Evolutionary conservation across 1,140 invertebrate species (phyloP).

Genomic region (Drosophila chauvacae): DNA sequence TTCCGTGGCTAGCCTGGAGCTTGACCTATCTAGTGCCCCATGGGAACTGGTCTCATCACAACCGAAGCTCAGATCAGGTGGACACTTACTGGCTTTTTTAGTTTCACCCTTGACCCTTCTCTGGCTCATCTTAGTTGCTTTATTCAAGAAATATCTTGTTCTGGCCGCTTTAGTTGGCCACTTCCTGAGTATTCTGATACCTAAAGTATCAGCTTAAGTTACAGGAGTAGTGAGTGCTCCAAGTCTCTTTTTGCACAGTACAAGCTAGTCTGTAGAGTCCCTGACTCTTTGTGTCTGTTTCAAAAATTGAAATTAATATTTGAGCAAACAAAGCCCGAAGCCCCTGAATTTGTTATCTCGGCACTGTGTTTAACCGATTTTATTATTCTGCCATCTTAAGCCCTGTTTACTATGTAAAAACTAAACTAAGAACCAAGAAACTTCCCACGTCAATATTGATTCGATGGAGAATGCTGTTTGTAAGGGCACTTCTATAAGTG

Average conservation of each 20-base stretch:
- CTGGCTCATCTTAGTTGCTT: background rate
- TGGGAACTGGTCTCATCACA: background rate
- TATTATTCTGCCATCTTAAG: background rate
- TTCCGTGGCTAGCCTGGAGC: slow-evolving; percentile 63
- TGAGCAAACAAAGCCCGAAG: background rate
- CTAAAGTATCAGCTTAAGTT: background rate
- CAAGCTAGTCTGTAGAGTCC: background rate
- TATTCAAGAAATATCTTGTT: background rate
- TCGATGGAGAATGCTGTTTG: slow-evolving; percentile 4
- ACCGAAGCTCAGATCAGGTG: slow-evolving; percentile 4
- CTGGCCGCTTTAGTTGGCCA: background rate
- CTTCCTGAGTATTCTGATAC: no score
- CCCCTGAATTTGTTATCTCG: background rate
- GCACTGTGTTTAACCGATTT: slow-evolving; percentile 2
- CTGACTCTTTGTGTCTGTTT: background rate
- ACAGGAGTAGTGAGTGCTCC: background rate
- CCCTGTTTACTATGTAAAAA: background rate
- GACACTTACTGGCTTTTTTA: slow-evolving; percentile 2
- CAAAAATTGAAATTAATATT: slow-evolving; percentile 1
- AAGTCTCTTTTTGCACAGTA: background rate
- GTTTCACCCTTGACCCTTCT: slow-evolving; percentile 5
- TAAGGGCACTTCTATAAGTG: background rate
- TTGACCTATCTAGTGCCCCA: background rate
- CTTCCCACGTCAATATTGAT: slow-evolving; percentile 20
- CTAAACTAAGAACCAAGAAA: slow-evolving; percentile 16